Conservation (phyloP, 2,888 invertebrate species). For the Tolmerus cingulatus region DNA sequence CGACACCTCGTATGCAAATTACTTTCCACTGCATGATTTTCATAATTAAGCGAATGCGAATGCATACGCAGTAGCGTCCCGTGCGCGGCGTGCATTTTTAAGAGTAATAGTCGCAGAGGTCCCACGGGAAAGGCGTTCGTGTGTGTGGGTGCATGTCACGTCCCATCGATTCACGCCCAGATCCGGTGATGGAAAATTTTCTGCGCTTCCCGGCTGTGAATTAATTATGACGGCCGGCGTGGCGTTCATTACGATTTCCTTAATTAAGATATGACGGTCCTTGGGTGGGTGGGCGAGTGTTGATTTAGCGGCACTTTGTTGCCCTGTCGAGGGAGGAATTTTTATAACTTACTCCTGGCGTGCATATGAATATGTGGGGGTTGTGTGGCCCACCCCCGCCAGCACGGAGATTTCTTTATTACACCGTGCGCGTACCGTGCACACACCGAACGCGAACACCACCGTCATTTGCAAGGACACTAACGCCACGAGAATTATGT, state of each 20-base stretch:
- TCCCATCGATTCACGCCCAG: conserved; percentile 27
- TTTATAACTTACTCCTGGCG: conserved; percentile 31
- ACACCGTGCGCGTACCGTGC: background rate
- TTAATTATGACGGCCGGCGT: conserved; percentile 28
- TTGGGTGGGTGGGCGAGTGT: background rate
- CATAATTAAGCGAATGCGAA: conserved; percentile 23
- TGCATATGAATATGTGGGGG: conserved; percentile 21
- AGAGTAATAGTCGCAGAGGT: background rate
- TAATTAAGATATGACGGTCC: conserved; percentile 26
- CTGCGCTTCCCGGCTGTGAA: conserved; percentile 7
- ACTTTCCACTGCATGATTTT: conserved; percentile 35
- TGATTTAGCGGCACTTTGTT: conserved; percentile 14
- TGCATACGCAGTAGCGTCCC: background rate
- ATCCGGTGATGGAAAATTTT: conserved; percentile 3
- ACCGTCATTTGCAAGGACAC: conserved; percentile 25
- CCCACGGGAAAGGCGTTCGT: background rate
- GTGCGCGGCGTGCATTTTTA: background rate
- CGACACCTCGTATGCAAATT: conserved; percentile 26
- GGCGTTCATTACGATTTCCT: conserved; percentile 17
- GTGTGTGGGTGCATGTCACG: conserved; percentile 2
- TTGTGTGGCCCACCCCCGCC: background rate
- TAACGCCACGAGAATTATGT: conserved; percentile 39
- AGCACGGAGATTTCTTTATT: conserved; percentile 24
- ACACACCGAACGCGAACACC: background rate
- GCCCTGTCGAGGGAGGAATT: background rate